Evolutionary conservation across 2,888 invertebrate species (phyloP).

Genomic region (Villa cingulata): DNA sequence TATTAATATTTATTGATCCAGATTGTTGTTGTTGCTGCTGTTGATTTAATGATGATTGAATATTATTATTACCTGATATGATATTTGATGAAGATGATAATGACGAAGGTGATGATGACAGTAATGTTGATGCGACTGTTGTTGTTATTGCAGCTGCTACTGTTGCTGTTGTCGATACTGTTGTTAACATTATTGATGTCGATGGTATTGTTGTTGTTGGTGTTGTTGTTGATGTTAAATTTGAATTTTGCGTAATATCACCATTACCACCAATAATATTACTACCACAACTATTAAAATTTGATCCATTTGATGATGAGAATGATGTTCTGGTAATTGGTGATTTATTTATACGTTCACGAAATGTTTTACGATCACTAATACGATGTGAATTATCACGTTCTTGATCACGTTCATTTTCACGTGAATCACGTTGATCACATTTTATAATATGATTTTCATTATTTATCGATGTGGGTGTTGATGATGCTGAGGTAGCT

Average conservation of each 20-base stretch:
- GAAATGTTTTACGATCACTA: conserved; percentile 1
- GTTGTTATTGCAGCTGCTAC: conserved; percentile 5
- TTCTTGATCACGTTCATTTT: not conserved
- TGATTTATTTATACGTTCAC: conserved; percentile 19
- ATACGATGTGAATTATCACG: too few species aligned
- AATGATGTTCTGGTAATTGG: conserved; percentile 17
- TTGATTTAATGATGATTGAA: not conserved
- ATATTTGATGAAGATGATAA: conserved; percentile 11
- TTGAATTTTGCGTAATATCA: too few species aligned
- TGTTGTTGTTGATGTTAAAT: not conserved
- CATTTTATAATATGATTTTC: not conserved
- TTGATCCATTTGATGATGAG: conserved; percentile 12
- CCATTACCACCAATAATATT: conserved; percentile 3
- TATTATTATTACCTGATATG: not conserved
- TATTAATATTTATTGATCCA: not conserved
- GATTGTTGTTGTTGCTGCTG: not conserved
- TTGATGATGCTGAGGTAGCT: conserved; percentile 18
- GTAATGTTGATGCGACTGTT: conserved; percentile 10
- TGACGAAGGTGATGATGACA: not conserved
- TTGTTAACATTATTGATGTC: not conserved
- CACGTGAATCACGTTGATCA: not conserved
- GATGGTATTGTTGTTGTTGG: too few species aligned
- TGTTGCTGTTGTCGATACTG: conserved; percentile 7
- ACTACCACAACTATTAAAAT: conserved; percentile 7
- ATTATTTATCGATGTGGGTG: conserved; percentile 16